These are phyloP conservation scores for Bucco capensis DNA, from an alignment of 2,113 vertebrate species.

Conservation along the genomic window DNA sequence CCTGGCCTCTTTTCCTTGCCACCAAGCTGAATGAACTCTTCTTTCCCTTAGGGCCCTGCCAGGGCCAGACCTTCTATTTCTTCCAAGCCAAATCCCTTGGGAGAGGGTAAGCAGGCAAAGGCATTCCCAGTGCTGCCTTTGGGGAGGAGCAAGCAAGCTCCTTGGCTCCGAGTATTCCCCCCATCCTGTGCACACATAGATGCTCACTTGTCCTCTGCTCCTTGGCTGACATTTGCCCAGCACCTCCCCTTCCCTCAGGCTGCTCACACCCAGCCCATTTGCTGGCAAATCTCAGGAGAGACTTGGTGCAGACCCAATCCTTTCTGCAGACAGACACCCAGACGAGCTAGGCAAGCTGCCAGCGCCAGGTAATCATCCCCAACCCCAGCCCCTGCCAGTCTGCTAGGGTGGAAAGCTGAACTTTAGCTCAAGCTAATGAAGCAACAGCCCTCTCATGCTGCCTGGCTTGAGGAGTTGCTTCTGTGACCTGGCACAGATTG, in stretches of 20 bases:
- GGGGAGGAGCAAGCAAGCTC: neutral
- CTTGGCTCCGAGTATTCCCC: neutral
- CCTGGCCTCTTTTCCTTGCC: neutral
- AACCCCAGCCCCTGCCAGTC: neutral
- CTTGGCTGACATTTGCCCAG: slow-evolving; percentile 19
- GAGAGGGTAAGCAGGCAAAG: neutral
- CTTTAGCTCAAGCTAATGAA: slow-evolving; percentile 18
- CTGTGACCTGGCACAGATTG: neutral
- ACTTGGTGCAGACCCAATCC: neutral
- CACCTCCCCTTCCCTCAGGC: neutral
- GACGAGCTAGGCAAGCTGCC: too few relatives aligned
- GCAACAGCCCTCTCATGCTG: neutral
- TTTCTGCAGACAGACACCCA: neutral
- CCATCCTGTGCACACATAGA: too few relatives aligned
- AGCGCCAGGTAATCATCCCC: slow-evolving; percentile 27
- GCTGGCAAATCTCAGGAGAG: neutral
- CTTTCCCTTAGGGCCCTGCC: neutral
- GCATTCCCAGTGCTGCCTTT: neutral
- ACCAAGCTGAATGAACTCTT: neutral
- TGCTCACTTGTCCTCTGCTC: neutral
- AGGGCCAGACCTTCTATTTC: neutral
- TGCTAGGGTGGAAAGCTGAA: neutral
- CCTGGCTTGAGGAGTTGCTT: neutral
- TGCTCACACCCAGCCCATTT: neutral
- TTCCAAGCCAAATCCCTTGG: neutral